phyloP scores from a whole-genome alignment of 2,797 vertebrate genomes.

The Pseudopleuronectes americanus region DNA sequence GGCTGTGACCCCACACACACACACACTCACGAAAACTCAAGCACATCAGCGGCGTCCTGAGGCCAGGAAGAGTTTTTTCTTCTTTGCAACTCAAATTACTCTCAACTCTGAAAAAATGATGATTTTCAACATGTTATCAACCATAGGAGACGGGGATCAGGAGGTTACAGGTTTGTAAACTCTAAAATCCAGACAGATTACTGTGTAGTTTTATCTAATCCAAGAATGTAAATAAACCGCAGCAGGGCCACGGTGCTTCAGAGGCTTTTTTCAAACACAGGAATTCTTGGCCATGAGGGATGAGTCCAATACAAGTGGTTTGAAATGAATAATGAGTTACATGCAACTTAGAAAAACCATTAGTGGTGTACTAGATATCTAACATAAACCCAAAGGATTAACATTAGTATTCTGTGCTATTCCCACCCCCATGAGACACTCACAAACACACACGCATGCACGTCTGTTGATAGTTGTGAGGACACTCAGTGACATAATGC shows the following conservation, averaged over 20 bases:
- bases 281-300: slow-evolving; percentile 37
- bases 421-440: neutral
- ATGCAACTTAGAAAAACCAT: slow-evolving; percentile 63
- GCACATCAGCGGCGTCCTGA: slow-evolving; percentile 19
- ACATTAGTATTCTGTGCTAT: slow-evolving; percentile 13
- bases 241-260: slow-evolving; percentile 50
- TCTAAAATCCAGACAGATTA: slow-evolving; percentile 77
- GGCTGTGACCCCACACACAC: slow-evolving; percentile 13
- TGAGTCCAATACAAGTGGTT: slow-evolving; percentile 17
- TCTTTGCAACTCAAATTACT: slow-evolving; percentile 37
- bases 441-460: too few species aligned
- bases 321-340: slow-evolving; percentile 62
- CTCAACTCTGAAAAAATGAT: slow-evolving; percentile 19
- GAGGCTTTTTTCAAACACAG: slow-evolving; percentile 75
- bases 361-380: slow-evolving; percentile 44
- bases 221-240: slow-evolving; percentile 80
- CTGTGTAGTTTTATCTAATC: slow-evolving; percentile 70
- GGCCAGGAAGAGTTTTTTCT: slow-evolving; percentile 8
- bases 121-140: slow-evolving; percentile 46
- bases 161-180: slow-evolving; percentile 63
- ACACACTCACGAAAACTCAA: neutral
- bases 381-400: slow-evolving; percentile 66
- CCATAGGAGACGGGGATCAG: slow-evolving; percentile 38
- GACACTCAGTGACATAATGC: too few species aligned
- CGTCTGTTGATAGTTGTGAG: too few species aligned